Evolutionary conservation across 2,113 vertebrate genomes (phyloP), one percentile per base, ranked within the genome.

Genomic region (Heterotis niloticus): DNA sequence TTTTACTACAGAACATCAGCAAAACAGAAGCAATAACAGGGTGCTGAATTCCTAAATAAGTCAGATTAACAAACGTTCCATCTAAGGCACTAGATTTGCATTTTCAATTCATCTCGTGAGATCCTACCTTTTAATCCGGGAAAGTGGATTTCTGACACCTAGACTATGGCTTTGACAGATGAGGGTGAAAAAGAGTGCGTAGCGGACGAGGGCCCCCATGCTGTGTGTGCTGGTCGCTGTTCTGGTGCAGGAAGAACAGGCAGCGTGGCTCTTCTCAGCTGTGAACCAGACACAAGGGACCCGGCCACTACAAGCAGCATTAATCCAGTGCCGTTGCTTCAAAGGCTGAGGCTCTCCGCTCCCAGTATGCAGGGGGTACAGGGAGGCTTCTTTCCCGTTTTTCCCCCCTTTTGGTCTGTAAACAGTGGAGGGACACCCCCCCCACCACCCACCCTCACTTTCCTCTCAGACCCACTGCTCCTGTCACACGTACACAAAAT

Each of bases 101-200:
- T 70, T 57, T 54, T 24, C 67, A 62, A 69, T 62, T 64, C n/a
- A 77, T 29, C 29, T 44, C 24, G 60, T 56, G 0, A 29, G 54
- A 78, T 88, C 93, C 82, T 87, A 98, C 96, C 96, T 95, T 88
- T 94, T 93, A 57, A 92, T 92, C 82, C 91, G 84, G 59, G 91
- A 81, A 34, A 94, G 88, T 5, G 91, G 85, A 80, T 84, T 90
- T 81, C 89, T 90, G 86, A 89, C 88, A 62, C 86, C 91, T 89
- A 84, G 74, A 80, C 94, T 89, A 87, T 89, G 85, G 89, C 91
- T 90, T 56, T 90, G 92, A 83, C 89, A 86, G 82, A 93, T 74
- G 34, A 96, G 85, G 10, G 93, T 84, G 29, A 95, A 81, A 24
- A 94, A 71, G 4, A 95, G 71, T 83, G 92, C 64, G 82, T 86